Percentiles rank a stretch among this genome's conserved stretches.
phyloP scores from a whole-genome alignment of 1,140 invertebrate genomes.

The Heliconius hermathena region DNA sequence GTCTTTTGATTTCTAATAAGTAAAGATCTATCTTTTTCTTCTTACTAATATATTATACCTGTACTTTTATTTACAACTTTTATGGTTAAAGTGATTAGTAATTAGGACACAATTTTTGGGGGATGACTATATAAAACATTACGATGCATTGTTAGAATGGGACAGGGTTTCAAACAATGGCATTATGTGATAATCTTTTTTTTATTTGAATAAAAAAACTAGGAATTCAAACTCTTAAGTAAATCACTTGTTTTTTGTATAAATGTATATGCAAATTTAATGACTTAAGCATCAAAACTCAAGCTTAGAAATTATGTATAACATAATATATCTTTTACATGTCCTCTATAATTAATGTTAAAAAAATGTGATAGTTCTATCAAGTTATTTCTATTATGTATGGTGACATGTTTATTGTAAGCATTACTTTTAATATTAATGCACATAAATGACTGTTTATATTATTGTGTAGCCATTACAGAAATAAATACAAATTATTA shows the following conservation, averaged over 20 bases:
- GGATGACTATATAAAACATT: too few relatives aligned
- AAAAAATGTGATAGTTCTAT: not conserved
- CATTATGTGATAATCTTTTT: too few relatives aligned
- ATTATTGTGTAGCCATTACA: not conserved
- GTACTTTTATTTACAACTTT: too few relatives aligned
- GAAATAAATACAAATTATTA: conserved; percentile 39
- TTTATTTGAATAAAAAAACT: too few relatives aligned
- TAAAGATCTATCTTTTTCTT: too few relatives aligned
- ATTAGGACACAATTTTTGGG: too few relatives aligned
- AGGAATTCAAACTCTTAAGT: not conserved
- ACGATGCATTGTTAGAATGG: too few relatives aligned
- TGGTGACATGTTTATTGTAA: not conserved
- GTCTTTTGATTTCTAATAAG: too few relatives aligned
- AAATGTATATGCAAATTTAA: not conserved
- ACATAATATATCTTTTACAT: not conserved
- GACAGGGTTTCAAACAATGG: too few relatives aligned
- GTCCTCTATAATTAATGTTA: not conserved
- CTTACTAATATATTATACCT: too few relatives aligned
- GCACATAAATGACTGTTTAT: not conserved
- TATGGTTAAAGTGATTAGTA: too few relatives aligned
- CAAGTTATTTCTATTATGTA: not conserved
- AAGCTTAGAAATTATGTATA: not conserved
- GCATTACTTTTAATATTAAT: not conserved
- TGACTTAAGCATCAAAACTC: not conserved
- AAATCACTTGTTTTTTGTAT: not conserved